These are phyloP conservation scores for Hycleus phaleratus DNA, from an alignment of 1,140 invertebrate species.

Conservation along the genomic window DNA sequence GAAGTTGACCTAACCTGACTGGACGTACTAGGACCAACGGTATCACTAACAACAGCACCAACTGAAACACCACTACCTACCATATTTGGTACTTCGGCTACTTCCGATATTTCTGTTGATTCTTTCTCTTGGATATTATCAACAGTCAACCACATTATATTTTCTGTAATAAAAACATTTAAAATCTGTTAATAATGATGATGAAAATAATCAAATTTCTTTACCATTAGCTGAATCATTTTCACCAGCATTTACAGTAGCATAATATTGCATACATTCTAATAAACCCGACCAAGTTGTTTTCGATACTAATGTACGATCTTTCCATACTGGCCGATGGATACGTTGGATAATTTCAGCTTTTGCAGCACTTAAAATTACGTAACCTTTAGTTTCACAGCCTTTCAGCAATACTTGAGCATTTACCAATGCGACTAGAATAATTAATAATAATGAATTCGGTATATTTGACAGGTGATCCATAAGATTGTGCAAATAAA, in stretches of 20 bases:
- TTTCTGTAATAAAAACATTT: conserved; percentile 48
- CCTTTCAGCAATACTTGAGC: conserved; percentile 94
- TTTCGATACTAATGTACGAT: conserved; percentile 82
- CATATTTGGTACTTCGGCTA: conserved; percentile 73
- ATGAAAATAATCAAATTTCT: background rate
- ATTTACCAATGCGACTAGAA: conserved; percentile 86
- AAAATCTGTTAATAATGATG: too few relatives aligned
- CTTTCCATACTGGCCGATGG: conserved; percentile 87
- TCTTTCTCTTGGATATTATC: conserved; percentile 88
- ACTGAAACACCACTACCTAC: conserved; percentile 92
- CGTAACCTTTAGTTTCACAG: conserved; percentile 92
- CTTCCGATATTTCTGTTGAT: conserved; percentile 62
- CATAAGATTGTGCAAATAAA: too few relatives aligned
- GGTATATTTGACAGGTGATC: too few relatives aligned
- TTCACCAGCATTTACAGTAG: conserved; percentile 80
- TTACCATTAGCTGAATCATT: conserved; percentile 48
- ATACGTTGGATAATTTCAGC: conserved; percentile 86
- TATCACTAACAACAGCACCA: conserved; percentile 90
- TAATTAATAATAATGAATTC: background rate
- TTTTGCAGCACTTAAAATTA: conserved; percentile 92
- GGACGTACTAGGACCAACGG: conserved; percentile 73
- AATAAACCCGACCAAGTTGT: conserved; percentile 91
- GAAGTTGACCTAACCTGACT: conserved; percentile 38
- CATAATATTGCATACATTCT: conserved; percentile 99
- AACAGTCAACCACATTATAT: conserved; percentile 92